Percentiles rank a stretch among this genome's conserved stretches.
These are phyloP conservation scores for Campoletis raptor DNA, from an alignment of 2,888 invertebrate genomes.

Conservation along the genomic window DNA sequence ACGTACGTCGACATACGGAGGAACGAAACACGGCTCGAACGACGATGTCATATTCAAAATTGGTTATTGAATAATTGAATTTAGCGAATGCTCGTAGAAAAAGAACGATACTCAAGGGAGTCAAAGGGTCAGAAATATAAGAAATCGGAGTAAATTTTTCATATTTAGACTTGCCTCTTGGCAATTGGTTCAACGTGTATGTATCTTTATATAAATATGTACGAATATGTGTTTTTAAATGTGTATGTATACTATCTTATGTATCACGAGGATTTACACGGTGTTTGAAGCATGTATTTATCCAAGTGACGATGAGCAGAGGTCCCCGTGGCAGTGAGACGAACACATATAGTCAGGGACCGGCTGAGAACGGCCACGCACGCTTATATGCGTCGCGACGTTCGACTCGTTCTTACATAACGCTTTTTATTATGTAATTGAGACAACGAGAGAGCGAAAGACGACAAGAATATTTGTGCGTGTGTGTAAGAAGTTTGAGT, in stretches of 20 bases:
- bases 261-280: slow-evolving; percentile 32
- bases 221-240: background rate
- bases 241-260: background rate
- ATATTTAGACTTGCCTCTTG: slow-evolving; percentile 14
- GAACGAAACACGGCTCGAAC: background rate
- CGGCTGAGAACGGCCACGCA: slow-evolving; percentile 70
- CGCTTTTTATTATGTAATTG: slow-evolving; percentile 84
- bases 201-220: slow-evolving; percentile 11
- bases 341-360: slow-evolving; percentile 61
- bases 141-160: slow-evolving; percentile 43
- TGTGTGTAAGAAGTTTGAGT: slow-evolving; percentile 17
- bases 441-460: slow-evolving; percentile 68
- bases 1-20: slow-evolving; percentile 7
- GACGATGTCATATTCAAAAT: slow-evolving; percentile 1
- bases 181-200: slow-evolving; percentile 20
- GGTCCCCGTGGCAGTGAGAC: slow-evolving; percentile 54
- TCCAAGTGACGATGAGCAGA: slow-evolving; percentile 70
- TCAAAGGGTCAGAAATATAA: slow-evolving; percentile 24
- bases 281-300: slow-evolving; percentile 67
- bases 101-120: background rate
- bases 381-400: slow-evolving; percentile 80
- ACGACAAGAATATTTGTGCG: slow-evolving; percentile 34
- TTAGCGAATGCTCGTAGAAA: slow-evolving; percentile 5
- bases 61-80: slow-evolving; percentile 19
- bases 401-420: slow-evolving; percentile 82